Evolutionary conservation across 2,888 invertebrate species (phyloP).

Genomic region (Hymenopus coronatus): DNA sequence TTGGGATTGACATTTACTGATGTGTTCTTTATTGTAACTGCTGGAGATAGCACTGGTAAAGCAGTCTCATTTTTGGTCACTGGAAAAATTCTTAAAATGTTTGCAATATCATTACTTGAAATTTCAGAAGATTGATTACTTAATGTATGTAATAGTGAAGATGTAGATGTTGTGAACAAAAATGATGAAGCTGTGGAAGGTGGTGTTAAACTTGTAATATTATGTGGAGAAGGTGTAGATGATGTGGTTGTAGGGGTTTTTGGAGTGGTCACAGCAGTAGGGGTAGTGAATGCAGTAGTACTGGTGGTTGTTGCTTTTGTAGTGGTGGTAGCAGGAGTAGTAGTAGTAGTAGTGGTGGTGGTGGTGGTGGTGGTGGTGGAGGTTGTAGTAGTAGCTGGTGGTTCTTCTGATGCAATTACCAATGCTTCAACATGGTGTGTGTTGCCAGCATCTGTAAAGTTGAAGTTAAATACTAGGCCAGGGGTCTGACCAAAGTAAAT

Average conservation of each 20-base stretch:
- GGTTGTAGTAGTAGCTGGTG: constrained; percentile 43
- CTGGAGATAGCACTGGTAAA: constrained; percentile 36
- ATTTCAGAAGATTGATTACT: not conserved
- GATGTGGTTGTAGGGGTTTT: constrained; percentile 41
- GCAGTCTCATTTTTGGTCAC: constrained; percentile 36
- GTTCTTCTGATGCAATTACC: constrained; percentile 67
- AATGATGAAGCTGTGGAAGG: not conserved
- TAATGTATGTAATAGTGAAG: constrained; percentile 31
- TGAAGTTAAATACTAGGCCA: constrained; percentile 59
- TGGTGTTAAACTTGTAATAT: not conserved
- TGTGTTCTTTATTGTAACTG: constrained; percentile 25
- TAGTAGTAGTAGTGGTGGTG: constrained; percentile 50
- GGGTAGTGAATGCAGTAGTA: constrained; percentile 33
- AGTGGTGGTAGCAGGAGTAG: constrained; percentile 42
- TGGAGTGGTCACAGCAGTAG: not conserved
- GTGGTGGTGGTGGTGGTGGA: constrained; percentile 53
- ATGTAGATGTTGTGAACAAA: not conserved
- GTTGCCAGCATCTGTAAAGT: constrained; percentile 60
- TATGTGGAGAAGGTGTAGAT: constrained; percentile 39
- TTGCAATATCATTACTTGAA: constrained; percentile 23
- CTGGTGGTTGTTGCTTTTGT: constrained; percentile 41
- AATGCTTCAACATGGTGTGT: constrained; percentile 66
- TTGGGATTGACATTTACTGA: not conserved
- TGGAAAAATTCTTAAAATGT: constrained; percentile 25
- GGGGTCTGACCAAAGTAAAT: constrained; percentile 62